These are phyloP conservation scores for Meganola albula DNA, from an alignment of 2,888 invertebrate genomes.

Conservation along the genomic window DNA sequence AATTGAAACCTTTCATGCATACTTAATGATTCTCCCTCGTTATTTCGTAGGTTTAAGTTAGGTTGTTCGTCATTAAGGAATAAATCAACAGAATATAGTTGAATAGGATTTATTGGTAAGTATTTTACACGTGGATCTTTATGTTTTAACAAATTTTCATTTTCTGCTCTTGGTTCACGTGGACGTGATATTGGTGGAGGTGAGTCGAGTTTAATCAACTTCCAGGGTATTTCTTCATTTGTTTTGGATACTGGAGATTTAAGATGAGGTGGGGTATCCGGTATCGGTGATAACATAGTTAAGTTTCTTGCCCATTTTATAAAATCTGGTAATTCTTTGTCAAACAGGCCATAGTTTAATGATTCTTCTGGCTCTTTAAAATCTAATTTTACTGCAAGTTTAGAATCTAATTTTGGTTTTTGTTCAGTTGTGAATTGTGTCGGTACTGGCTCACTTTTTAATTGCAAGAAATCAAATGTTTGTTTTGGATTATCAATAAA, in stretches of 20 bases:
- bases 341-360: too few relatives aligned
- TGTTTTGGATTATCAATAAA: not conserved
- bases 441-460: not conserved
- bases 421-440: not conserved
- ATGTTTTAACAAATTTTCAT: not conserved
- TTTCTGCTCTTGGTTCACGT: not conserved
- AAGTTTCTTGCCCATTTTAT: not conserved
- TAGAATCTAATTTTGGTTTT: not conserved
- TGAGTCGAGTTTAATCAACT: not conserved
- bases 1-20: not conserved
- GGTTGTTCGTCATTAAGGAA: constrained; percentile 12
- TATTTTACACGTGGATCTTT: constrained; percentile 1
- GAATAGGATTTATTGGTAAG: not conserved
- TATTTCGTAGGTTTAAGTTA: not conserved
- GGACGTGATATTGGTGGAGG: not conserved
- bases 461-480: not conserved
- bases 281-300: not conserved
- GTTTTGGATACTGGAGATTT: not conserved
- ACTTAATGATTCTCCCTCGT: not conserved
- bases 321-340: not conserved
- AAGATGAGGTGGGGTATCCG: not conserved
- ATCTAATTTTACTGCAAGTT: too few relatives aligned
- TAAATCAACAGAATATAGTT: constrained; percentile 1
- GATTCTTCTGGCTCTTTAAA: too few relatives aligned
- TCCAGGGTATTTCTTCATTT: not conserved